Percentiles rank a stretch among this genome's conserved stretches.
Conservation (phyloP, 1,140 invertebrate genomes). For the Chionoecetes opilio region DNA sequence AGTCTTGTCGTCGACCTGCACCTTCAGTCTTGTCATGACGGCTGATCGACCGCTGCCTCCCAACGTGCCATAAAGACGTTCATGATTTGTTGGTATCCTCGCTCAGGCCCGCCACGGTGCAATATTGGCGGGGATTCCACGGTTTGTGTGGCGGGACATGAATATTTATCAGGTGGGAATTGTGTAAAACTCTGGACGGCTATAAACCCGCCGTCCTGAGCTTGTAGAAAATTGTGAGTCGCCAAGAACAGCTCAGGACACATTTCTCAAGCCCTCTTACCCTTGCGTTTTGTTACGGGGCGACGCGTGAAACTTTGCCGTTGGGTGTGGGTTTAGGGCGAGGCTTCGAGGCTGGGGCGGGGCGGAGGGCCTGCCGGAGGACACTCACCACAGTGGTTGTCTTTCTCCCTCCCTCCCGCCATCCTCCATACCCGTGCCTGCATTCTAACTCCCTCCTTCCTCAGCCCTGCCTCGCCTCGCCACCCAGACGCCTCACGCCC, state of each 20-base stretch:
- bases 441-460: too few species aligned
- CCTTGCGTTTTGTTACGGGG: slow-evolving; percentile 5
- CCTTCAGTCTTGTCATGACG: too few species aligned
- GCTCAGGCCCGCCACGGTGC: neutral
- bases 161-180: slow-evolving; percentile 40
- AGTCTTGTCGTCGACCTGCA: too few species aligned
- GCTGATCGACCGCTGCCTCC: neutral
- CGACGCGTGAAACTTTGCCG: neutral
- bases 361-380: too few species aligned
- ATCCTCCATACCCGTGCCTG: too few species aligned
- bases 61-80: neutral
- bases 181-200: slow-evolving; percentile 46
- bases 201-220: neutral
- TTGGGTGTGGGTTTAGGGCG: neutral
- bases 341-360: neutral
- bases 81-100: neutral
- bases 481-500: too few species aligned
- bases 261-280: slow-evolving; percentile 11
- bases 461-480: too few species aligned
- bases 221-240: slow-evolving; percentile 44
- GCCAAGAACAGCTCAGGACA: slow-evolving; percentile 21
- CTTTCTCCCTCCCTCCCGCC: too few species aligned
- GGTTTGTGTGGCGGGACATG: slow-evolving; percentile 20
- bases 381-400: too few species aligned
- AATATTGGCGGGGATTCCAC: slow-evolving; percentile 27